A percentile compares a stretch with the other conserved stretches of the same genome.
Evolutionary conservation across 2,113 vertebrate genomes (phyloP).

Genomic region (Telmatochromis bifrenatus): DNA sequence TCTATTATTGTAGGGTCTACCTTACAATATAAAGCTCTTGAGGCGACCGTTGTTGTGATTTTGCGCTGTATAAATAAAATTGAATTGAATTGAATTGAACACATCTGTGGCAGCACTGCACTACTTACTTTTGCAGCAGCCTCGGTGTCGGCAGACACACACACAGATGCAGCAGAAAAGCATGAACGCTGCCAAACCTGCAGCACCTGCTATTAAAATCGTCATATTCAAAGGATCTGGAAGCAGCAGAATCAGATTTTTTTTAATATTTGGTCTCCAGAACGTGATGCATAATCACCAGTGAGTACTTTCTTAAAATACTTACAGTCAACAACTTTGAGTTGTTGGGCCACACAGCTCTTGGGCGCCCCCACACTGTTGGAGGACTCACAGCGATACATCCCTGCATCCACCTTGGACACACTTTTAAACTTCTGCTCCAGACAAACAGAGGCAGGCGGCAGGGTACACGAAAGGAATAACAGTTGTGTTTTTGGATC

Average conservation of each 20-base stretch:
- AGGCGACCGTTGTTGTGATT: neutral
- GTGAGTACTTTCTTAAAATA: neutral
- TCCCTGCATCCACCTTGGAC: constrained; percentile 80
- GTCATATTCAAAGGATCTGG: constrained; percentile 84
- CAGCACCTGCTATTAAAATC: constrained; percentile 74
- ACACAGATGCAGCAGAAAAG: constrained; percentile 80
- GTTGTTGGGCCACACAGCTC: constrained; percentile 77
- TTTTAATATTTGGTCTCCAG: neutral
- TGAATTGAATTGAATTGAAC: neutral
- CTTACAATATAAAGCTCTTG: neutral
- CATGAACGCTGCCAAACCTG: constrained; percentile 70
- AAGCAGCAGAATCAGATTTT: neutral
- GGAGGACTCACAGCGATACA: constrained; percentile 87
- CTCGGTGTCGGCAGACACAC: constrained; percentile 80
- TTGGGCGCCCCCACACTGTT: constrained; percentile 80
- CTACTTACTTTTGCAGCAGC: constrained; percentile 85
- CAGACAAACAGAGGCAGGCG: neutral
- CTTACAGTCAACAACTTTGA: constrained; percentile 81
- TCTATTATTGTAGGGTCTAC: neutral
- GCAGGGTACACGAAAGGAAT: neutral
- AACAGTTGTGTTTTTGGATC: neutral
- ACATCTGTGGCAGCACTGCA: neutral
- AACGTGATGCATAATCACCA: neutral
- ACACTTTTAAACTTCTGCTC: constrained; percentile 83
- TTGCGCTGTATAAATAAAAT: neutral